Base-by-base conservation (phyloP, 2,113 vertebrate genomes). In the Perccottus glenii region DNA sequence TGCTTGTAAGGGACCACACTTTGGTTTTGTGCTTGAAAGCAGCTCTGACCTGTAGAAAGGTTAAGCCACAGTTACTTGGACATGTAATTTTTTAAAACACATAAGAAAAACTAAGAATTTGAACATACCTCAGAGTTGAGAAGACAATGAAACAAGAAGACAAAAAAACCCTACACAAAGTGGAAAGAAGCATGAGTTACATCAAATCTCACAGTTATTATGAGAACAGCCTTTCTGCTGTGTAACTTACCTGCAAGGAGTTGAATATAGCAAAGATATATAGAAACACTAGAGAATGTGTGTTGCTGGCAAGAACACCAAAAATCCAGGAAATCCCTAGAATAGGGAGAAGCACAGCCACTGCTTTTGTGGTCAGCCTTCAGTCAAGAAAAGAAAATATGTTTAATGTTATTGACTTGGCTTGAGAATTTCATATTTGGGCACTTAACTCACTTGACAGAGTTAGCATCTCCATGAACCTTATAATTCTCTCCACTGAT, bases 11-110 rank as follows among this genome's bases (percentile, higher is more conserved):
- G 35, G 96, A 96, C 98, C 98, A 99, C 78, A 99, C 95, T 74
- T 98, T 99, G 78, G 96, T 96, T 92, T 99, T 99, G 88, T 99
- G 97, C 86, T 98, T 97, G 81, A 99, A 98, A 84, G 98, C 98
- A 4, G 98, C 96, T 91, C 98, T 93, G 52, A 99, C 96, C 98
- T 99, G 61, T 11, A 69, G 65, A 66, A 64, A 11, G 14, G 60
- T 52, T 10, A n/a, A 35, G 19, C 19, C 19, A 27, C 19, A 27
- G 19, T 27, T 2, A 27, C 19, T 27, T 27, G 19, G 19, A 27
- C 19, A 2, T 27, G 19, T 9, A 35, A 33, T 33, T n/a, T 14
- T 32, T 14, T 11, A 16, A 53, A 60, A 19, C 45, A 64, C 12
- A 60, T 44, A 38, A 38, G 11, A 38, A 8, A 58, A 9, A 15